Percentiles rank a stretch among this genome's conserved stretches.
Conservation (phyloP, 2,113 vertebrate species). For the Mohoua ochrocephala region DNA sequence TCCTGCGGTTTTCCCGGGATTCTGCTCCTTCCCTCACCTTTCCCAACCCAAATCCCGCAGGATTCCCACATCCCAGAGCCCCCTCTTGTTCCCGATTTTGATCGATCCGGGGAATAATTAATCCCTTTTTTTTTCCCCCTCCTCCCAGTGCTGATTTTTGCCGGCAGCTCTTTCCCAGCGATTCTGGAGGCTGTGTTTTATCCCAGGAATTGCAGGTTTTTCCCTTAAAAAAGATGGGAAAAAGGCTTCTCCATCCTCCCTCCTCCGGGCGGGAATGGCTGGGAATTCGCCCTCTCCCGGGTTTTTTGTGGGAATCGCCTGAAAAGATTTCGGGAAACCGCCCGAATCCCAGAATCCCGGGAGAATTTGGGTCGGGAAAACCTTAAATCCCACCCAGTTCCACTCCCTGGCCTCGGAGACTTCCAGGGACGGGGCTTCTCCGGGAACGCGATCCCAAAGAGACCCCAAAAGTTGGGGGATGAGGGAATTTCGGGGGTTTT, state of each 20-base stretch:
- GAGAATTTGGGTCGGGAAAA: neutral
- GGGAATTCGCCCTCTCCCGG: neutral
- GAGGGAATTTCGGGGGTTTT: neutral
- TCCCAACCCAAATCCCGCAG: too few species aligned
- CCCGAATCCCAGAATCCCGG: neutral
- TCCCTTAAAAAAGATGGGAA: neutral
- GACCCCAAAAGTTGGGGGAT: neutral
- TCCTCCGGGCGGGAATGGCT: neutral
- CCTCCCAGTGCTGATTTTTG: too few species aligned
- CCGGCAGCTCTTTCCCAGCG: too few species aligned
- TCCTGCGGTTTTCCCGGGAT: too few species aligned
- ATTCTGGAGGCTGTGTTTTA: neutral
- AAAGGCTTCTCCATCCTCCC: too few species aligned
- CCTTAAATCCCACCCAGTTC: neutral
- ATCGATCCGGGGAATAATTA: too few species aligned
- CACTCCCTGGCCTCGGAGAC: too few species aligned
- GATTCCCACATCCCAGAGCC: too few species aligned
- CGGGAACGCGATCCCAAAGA: neutral
- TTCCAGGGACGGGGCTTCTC: neutral
- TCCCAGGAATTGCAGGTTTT: neutral
- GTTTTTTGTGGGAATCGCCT: neutral
- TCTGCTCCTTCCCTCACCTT: too few species aligned
- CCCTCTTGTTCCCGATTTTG: too few species aligned
- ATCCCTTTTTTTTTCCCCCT: too few species aligned
- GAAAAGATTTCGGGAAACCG: neutral